A percentile compares a stretch with the other conserved stretches of the same genome.
phyloP scores from a whole-genome alignment of 2,888 invertebrate genomes.

The Philhelius pedissequus region DNA sequence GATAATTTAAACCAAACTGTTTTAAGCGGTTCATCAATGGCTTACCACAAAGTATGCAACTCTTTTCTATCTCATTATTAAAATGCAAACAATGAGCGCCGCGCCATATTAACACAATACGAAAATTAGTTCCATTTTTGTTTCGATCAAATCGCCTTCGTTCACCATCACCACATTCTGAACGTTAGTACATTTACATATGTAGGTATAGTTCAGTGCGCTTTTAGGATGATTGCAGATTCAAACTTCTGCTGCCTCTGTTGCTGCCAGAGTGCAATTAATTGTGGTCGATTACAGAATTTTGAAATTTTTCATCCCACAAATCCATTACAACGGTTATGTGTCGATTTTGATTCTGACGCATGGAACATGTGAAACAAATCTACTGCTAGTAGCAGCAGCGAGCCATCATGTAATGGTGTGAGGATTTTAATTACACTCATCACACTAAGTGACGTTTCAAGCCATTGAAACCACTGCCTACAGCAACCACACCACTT shows the following conservation, averaged over 20 bases:
- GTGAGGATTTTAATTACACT: conserved; percentile 58
- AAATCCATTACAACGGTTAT: neutral
- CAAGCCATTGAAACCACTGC: conserved; percentile 44
- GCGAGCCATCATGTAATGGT: neutral
- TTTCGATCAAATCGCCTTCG: neutral
- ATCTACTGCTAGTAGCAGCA: neutral
- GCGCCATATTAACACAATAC: neutral
- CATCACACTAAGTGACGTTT: conserved; percentile 61
- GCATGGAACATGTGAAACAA: conserved; percentile 14
- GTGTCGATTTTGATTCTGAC: conserved; percentile 47
- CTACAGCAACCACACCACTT: conserved; percentile 27
- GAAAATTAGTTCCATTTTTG: conserved; percentile 27
- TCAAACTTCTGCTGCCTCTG: neutral
- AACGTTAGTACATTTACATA: no score
- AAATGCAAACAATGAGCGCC: conserved; percentile 33
- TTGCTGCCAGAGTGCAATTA: conserved; percentile 39
- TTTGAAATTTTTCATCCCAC: conserved; percentile 33
- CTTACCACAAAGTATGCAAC: conserved; percentile 50
- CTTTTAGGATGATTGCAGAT: neutral
- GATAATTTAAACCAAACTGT: conserved; percentile 56
- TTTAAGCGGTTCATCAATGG: conserved; percentile 61
- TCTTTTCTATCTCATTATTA: conserved; percentile 34
- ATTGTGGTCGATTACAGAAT: conserved; percentile 67
- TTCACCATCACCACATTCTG: neutral
- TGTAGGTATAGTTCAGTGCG: neutral